phyloP scores from a whole-genome alignment of 1,140 invertebrate genomes.

The Brachionus calyciflorus region DNA sequence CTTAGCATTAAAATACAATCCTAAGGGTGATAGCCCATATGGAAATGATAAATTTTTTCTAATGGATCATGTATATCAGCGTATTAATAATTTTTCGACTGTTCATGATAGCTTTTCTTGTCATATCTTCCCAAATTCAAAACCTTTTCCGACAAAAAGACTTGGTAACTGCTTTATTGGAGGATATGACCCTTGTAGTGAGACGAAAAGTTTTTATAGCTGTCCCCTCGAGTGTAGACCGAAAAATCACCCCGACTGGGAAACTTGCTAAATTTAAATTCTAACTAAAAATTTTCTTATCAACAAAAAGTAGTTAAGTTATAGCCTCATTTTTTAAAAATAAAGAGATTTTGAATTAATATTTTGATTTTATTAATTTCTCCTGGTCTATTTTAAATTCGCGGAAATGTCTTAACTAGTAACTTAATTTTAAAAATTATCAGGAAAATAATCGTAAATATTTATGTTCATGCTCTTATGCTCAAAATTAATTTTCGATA shows the following conservation, averaged over 20 bases:
- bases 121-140: neutral
- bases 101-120: slow-evolving; percentile 32
- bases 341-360: too few species aligned
- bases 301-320: too few species aligned
- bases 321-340: too few species aligned
- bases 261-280: slow-evolving; percentile 11
- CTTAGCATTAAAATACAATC: neutral
- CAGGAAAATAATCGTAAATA: too few species aligned
- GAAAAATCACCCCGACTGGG: neutral
- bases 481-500: too few species aligned
- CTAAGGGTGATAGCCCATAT: neutral
- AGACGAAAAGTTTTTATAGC: neutral
- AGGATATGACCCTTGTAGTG: neutral
- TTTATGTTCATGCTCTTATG: too few species aligned
- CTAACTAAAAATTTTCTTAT: too few species aligned
- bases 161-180: neutral
- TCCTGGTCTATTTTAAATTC: too few species aligned
- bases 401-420: too few species aligned
- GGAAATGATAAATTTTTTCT: slow-evolving; percentile 37
- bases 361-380: too few species aligned
- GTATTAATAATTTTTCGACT: neutral
- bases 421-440: too few species aligned
- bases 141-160: slow-evolving; percentile 23
- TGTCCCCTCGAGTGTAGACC: slow-evolving; percentile 9
- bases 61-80: neutral